Evolutionary conservation across 35 echinoderm and acorn worm genomes (phyloP).

Genomic region (Patiria miniata): DNA sequence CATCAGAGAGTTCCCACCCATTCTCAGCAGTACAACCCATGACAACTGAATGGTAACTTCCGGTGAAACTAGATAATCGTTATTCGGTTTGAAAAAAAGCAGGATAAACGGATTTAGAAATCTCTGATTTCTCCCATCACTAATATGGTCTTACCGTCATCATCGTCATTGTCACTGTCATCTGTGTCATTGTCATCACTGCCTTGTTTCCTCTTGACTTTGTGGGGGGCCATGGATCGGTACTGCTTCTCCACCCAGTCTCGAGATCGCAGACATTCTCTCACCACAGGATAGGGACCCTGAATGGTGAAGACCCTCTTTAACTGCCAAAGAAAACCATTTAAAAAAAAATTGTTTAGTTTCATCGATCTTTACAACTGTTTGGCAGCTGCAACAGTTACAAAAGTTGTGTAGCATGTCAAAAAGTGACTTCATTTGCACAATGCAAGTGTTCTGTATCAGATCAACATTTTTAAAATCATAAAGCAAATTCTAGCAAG

Average conservation of each 20-base stretch:
- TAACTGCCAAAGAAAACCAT: constrained; percentile 42
- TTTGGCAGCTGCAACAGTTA: background rate
- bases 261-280: constrained; percentile 78
- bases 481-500: too few relatives aligned
- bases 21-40: too few relatives aligned
- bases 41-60: too few relatives aligned
- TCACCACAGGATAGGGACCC: constrained; percentile 91
- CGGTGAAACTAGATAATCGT: too few relatives aligned
- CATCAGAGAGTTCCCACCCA: too few relatives aligned
- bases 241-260: constrained; percentile 97
- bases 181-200: constrained; percentile 70
- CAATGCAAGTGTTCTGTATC: too few relatives aligned
- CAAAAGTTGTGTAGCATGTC: too few relatives aligned
- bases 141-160: constrained; percentile 50
- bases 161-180: constrained; percentile 70
- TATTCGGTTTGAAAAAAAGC: too few relatives aligned
- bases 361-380: background rate
- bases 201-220: constrained; percentile 64
- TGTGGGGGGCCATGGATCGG: constrained; percentile 77
- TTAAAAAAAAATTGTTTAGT: background rate
- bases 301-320: constrained; percentile 94
- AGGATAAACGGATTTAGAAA: too few relatives aligned
- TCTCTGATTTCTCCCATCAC: too few relatives aligned
- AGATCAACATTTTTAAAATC: too few relatives aligned
- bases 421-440: too few relatives aligned